Evolutionary conservation across 2,113 vertebrate genomes (phyloP).

Genomic region (Lophochroa leadbeateri): DNA sequence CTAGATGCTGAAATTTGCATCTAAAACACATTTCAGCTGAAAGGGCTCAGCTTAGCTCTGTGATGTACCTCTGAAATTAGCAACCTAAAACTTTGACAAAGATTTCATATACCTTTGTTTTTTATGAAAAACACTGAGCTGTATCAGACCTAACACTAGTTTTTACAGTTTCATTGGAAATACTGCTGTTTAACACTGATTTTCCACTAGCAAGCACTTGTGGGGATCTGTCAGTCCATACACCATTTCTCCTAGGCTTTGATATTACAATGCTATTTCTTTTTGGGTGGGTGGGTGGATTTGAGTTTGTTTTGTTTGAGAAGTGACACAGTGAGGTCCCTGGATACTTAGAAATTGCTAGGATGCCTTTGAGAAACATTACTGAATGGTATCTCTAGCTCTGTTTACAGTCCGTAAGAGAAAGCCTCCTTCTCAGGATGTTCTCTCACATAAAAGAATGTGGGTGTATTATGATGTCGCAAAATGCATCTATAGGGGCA

Average conservation of each 20-base stretch:
- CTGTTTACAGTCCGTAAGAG: neutral
- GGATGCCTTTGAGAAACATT: neutral
- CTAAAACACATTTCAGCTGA: neutral
- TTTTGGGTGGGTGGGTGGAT: neutral
- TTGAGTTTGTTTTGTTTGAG: neutral
- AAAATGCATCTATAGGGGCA: neutral
- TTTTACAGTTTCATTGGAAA: neutral
- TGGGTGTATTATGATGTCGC: neutral
- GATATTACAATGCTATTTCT: neutral
- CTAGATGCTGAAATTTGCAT: neutral
- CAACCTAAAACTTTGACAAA: neutral
- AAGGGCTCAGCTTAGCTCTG: neutral
- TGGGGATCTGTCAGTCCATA: neutral
- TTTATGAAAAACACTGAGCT: neutral
- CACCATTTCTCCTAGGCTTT: neutral
- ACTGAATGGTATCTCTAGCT: neutral
- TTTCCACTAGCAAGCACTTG: neutral
- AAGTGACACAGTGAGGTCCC: neutral
- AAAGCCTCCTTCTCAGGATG: neutral
- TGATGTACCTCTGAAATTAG: neutral
- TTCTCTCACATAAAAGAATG: neutral
- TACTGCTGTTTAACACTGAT: neutral
- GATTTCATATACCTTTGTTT: neutral
- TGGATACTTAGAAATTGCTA: neutral
- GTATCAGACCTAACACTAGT: neutral